Conservation (phyloP, 2,113 vertebrate genomes). For the Tautogolabrus adspersus region DNA sequence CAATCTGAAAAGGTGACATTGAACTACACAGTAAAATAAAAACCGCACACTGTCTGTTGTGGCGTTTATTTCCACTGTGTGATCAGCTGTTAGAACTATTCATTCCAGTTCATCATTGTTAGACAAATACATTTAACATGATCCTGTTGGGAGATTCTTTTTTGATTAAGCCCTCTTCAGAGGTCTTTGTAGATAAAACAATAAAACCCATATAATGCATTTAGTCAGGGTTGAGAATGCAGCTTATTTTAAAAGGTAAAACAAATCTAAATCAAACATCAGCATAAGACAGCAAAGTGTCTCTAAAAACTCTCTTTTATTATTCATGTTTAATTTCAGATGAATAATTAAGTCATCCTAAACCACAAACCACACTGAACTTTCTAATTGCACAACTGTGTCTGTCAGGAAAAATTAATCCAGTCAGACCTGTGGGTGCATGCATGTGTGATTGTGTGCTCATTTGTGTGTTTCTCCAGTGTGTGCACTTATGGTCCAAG, state of each 20-base stretch:
- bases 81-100: no score
- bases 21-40: no score
- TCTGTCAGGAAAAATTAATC: slow-evolving; percentile 53
- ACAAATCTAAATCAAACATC: slow-evolving; percentile 49
- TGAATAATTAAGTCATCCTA: slow-evolving; percentile 72
- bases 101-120: no score
- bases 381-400: slow-evolving; percentile 67
- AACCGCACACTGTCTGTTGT: no score
- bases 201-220: no score
- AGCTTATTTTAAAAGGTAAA: slow-evolving; percentile 12
- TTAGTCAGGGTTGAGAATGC: no score
- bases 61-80: no score
- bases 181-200: no score
- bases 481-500: slow-evolving; percentile 19
- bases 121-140: no score
- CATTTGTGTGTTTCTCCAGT: slow-evolving; percentile 16
- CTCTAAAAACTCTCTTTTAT: slow-evolving; percentile 60
- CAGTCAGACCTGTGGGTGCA: slow-evolving; percentile 16
- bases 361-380: slow-evolving; percentile 64
- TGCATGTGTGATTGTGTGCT: slow-evolving; percentile 13
- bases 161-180: no score
- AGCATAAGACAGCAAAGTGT: slow-evolving; percentile 26
- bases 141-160: no score
- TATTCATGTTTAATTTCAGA: slow-evolving; percentile 66
- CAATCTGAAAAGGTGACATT: no score